Percentiles rank a stretch among this genome's conserved stretches.
These are phyloP conservation scores for Xestia c-nigrum DNA, from an alignment of 2,888 invertebrate genomes.

Conservation along the genomic window DNA sequence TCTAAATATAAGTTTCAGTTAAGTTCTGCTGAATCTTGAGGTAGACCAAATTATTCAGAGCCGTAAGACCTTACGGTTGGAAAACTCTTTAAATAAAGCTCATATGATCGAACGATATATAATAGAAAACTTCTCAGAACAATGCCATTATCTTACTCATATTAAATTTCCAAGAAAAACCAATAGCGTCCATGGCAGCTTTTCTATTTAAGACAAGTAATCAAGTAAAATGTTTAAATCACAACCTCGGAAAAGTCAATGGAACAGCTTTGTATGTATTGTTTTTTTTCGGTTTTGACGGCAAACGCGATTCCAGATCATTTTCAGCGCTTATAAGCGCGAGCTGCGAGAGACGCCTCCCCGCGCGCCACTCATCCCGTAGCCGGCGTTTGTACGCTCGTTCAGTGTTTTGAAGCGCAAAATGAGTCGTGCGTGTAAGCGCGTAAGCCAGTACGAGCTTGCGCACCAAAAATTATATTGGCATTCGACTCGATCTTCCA, in stretches of 20 bases:
- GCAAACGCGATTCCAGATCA: not conserved
- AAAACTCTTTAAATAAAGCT: not conserved
- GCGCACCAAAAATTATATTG: not conserved
- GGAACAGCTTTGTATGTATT: not conserved
- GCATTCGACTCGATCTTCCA: not conserved
- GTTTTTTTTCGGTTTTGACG: not conserved
- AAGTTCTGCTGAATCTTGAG: constrained; percentile 1
- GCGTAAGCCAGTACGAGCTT: not conserved
- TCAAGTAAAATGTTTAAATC: not conserved
- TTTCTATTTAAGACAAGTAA: not conserved
- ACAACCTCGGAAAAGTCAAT: not conserved
- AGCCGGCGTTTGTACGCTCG: not conserved
- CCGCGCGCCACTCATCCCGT: not conserved
- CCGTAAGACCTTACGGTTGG: not conserved
- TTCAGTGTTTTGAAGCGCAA: not conserved
- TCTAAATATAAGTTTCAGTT: not conserved
- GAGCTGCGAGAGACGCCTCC: not conserved
- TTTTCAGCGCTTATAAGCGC: not conserved
- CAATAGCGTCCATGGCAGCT: not conserved
- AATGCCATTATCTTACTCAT: not conserved
- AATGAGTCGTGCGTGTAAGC: not conserved
- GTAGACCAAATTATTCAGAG: constrained; percentile 1
- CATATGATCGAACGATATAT: not conserved
- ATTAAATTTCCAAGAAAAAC: not conserved
- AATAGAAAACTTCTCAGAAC: constrained; percentile 1